Evolutionary conservation across 1,140 invertebrate species (phyloP), one percentile per base, ranked within the genome.

Genomic region (Yoshiicerus persimilis): DNA sequence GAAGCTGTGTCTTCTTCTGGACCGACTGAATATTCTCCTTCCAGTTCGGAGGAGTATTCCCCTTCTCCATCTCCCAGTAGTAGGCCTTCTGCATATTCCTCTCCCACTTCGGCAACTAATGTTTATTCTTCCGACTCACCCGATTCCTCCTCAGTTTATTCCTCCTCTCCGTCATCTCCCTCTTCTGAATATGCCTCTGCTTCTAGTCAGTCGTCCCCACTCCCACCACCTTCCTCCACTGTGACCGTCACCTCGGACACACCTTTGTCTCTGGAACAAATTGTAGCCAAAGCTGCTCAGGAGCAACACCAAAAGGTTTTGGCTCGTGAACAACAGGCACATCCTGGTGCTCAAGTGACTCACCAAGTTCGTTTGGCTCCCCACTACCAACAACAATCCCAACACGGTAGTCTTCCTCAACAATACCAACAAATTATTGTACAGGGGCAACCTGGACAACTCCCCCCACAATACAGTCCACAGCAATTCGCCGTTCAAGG

Each of bases 201-300:
- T 13, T 62, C 84, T 47, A 41, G 25, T 38, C 75, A 30, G 23
- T 36, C 75, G n/a, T 36, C 25, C 66, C 4, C 0, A 11, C 16
- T 70, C 66, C 13, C 30, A 30, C 4, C 25, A n/a, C 8, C 8
- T 84, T 56, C 32, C 1, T 36, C 16, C 0, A 70, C 66, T 0
- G 27, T 75, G 25, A 41, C 34, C 23, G 36, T 38, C 16, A n/a
- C 66, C 16, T 83, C 38, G 30, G 39, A 34, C 41, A 16, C 27
- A 30, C 27, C 20, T 9, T 62, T 47, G 75, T 32, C 23, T 80
- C 30, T 75, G n/a, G 62, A 88, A 36, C 62, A 88, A 88, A 88
- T 88, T 36, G 66, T 88, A 32, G 84, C 83, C 2, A 88, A 88
- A 64, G 87, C 87, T 41, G 87, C 87, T 9, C 83, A 86, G 47